Evolutionary conservation across 2,888 invertebrate species (phyloP), one percentile per base, ranked within the genome.

Genomic region (Caenorhabditis sp.): DNA sequence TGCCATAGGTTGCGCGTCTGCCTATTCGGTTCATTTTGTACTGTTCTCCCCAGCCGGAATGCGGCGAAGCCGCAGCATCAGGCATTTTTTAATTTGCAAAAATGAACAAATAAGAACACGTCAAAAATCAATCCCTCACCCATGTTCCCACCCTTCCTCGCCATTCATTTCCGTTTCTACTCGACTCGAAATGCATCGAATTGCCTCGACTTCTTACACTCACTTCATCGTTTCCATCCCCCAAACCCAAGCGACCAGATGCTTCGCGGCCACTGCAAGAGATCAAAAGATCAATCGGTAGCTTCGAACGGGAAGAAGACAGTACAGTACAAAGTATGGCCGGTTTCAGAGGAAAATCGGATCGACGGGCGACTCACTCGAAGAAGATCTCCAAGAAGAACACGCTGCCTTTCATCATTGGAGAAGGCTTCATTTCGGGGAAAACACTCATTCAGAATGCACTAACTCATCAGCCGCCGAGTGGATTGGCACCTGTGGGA

Each of bases 181-280:
- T 76, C 76, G 76, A 76, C 76, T 76, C 76, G 76, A 61, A 53
- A 74, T 67, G 67, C 58, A 37, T 60, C 67, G 76, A 5, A 55
- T 67, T 47, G 65, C 65, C 32, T 67, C 67, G 60, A 40, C 76
- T 55, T 55, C 76, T 51, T 68, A 61, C 60, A 37, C 61, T 28
- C 67, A 68, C 40, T 28, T 76, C 22, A n/a, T 74, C 58, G 64
- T 18, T 32, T 58, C 65, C 11, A 58, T 56, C 13, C 8, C 22
- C 13, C 71, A 55, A 32, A 32, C 9, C 32, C 32, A 9, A 28
- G 32, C 64, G 9, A 55, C 72, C 24, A 40, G 76, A 58, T 22
- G 32, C 18, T n/a, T 74, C 6, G 22, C 58, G 15, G 53, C 56
- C 15, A 51, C 74, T 0, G 13, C 20, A 35, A 18, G 47, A 20